Evolutionary conservation across 2,797 vertebrate genomes (phyloP).

Genomic region (Phrynocephalus vlangalii): DNA sequence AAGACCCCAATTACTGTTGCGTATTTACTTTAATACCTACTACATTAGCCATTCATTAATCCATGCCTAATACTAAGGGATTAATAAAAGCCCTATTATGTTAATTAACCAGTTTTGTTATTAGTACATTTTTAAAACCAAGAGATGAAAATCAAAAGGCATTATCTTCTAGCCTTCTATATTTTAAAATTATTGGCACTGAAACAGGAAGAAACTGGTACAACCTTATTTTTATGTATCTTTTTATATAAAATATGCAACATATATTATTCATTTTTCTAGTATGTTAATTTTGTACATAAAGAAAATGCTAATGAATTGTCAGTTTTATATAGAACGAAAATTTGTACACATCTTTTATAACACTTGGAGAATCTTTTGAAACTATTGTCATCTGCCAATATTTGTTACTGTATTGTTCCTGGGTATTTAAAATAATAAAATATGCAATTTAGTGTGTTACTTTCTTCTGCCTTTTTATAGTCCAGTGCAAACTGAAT

Average conservation of each 20-base stretch:
- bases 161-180: constrained; percentile 48
- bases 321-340: constrained; percentile 43
- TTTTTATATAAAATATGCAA: constrained; percentile 15
- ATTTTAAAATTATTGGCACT: constrained; percentile 49
- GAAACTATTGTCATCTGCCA: constrained; percentile 44
- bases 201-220: constrained; percentile 41
- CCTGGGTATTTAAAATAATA: constrained; percentile 15
- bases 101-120: constrained; percentile 59
- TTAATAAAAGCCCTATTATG: constrained; percentile 58
- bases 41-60: constrained; percentile 58
- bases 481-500: not conserved
- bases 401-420: constrained; percentile 31
- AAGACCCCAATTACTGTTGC: constrained; percentile 48
- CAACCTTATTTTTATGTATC: constrained; percentile 44
- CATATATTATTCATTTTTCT: constrained; percentile 27
- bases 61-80: constrained; percentile 2
- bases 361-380: constrained; percentile 26
- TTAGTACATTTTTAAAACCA: constrained; percentile 54
- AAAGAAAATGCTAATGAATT: constrained; percentile 43
- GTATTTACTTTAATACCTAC: constrained; percentile 52
- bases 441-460: constrained; percentile 45
- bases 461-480: not conserved
- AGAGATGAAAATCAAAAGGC: constrained; percentile 47
- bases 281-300: constrained; percentile 14
- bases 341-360: constrained; percentile 14